phyloP scores from a whole-genome alignment of 1,140 invertebrate species.

The Melitaea cinxia region DNA sequence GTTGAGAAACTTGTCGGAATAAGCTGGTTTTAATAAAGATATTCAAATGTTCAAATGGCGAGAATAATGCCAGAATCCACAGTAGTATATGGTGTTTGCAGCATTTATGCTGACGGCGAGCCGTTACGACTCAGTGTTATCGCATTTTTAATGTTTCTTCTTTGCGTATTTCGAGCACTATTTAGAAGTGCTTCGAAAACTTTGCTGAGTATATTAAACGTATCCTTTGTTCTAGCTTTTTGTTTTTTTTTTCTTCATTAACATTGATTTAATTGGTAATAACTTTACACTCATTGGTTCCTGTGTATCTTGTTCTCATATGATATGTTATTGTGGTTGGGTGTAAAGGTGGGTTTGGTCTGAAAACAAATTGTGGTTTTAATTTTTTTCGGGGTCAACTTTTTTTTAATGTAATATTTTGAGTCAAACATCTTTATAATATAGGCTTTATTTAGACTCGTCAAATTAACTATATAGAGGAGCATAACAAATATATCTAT shows the following conservation, averaged over 20 bases:
- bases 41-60: constrained; percentile 19
- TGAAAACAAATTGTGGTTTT: too few relatives aligned
- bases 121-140: constrained; percentile 5
- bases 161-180: neutral
- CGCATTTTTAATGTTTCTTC: constrained; percentile 14
- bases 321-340: too few relatives aligned
- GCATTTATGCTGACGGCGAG: constrained; percentile 16
- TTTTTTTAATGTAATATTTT: too few relatives aligned
- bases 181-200: neutral
- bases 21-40: constrained; percentile 21
- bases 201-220: neutral
- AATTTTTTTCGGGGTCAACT: too few relatives aligned
- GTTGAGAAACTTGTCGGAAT: neutral
- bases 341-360: too few relatives aligned
- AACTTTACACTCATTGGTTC: too few relatives aligned
- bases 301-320: too few relatives aligned
- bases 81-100: constrained; percentile 10
- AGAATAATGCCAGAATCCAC: constrained; percentile 3
- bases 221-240: neutral
- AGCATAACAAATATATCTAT: too few relatives aligned
- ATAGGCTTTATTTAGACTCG: too few relatives aligned
- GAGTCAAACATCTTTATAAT: too few relatives aligned
- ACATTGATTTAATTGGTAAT: neutral
- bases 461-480: too few relatives aligned
- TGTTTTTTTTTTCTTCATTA: neutral